phyloP scores from a whole-genome alignment of 2,888 invertebrate genomes.

The Aricia artaxerxes region DNA sequence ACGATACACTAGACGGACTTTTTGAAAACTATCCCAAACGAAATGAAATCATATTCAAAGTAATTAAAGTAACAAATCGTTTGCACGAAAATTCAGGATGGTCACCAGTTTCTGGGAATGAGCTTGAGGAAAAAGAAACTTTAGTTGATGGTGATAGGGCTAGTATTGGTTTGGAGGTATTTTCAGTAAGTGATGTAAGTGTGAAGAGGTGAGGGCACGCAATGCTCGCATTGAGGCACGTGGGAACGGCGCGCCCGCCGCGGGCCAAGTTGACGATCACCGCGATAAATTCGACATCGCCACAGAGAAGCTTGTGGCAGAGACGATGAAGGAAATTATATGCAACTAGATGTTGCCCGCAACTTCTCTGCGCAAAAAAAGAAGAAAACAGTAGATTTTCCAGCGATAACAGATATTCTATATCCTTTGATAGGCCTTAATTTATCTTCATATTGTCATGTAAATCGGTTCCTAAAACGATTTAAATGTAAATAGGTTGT shows the following conservation, averaged over 20 bases:
- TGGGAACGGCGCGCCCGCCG: slow-evolving; percentile 71
- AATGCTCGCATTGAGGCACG: slow-evolving; percentile 78
- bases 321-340: not conserved
- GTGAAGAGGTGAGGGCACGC: slow-evolving; percentile 71
- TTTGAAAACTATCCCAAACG: not conserved
- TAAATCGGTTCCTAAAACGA: too few relatives aligned
- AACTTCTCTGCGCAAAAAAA: too few relatives aligned
- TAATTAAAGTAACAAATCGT: not conserved
- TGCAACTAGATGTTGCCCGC: not conserved
- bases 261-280: slow-evolving; percentile 76
- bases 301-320: slow-evolving; percentile 55
- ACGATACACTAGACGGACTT: slow-evolving; percentile 35
- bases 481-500: too few relatives aligned
- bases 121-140: not conserved
- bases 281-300: slow-evolving; percentile 76
- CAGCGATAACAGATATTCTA: too few relatives aligned
- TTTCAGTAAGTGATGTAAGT: slow-evolving; percentile 50
- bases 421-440: too few relatives aligned
- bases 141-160: not conserved
- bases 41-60: not conserved
- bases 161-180: slow-evolving; percentile 42
- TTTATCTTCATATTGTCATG: too few relatives aligned
- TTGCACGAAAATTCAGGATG: not conserved
- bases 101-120: not conserved
- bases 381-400: too few relatives aligned